These are phyloP conservation scores for Dasyornis broadbenti DNA, from an alignment of 2,113 vertebrate genomes.

Conservation along the genomic window DNA sequence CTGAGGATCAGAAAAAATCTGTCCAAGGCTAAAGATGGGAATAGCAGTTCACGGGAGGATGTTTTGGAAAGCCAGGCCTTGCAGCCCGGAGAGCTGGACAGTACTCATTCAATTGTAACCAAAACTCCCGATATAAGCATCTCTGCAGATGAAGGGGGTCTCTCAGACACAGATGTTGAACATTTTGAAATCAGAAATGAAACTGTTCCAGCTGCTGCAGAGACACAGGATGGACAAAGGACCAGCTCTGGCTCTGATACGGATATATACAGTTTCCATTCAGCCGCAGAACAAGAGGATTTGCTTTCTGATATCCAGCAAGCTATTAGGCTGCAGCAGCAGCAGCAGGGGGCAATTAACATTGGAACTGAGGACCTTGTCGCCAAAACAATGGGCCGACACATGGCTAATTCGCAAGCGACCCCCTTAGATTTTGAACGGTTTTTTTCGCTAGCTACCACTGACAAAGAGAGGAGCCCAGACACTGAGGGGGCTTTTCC, in stretches of 20 bases:
- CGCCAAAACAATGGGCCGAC: conserved; percentile 67
- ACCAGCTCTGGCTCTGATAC: conserved; percentile 94
- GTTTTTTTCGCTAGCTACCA: conserved; percentile 25
- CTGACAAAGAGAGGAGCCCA: conserved; percentile 52
- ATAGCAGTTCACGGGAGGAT: conserved; percentile 85
- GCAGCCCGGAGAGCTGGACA: conserved; percentile 82
- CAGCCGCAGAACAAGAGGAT: conserved; percentile 93
- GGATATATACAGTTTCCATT: conserved; percentile 97
- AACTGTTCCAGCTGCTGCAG: conserved; percentile 54
- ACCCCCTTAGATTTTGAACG: conserved; percentile 62
- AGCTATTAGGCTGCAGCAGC: conserved; percentile 87
- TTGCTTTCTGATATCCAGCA: conserved; percentile 97
- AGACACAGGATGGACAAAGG: conserved; percentile 81
- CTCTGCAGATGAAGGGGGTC: conserved; percentile 88
- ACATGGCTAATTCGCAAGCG: conserved; percentile 45
- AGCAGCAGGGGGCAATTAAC: conserved; percentile 74
- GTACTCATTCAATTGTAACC: conserved; percentile 71
- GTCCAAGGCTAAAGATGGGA: conserved; percentile 80
- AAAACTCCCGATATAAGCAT: conserved; percentile 88
- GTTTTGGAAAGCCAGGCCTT: conserved; percentile 77
- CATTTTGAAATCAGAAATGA: conserved; percentile 66
- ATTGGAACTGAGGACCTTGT: conserved; percentile 52
- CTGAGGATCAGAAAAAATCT: conserved; percentile 89
- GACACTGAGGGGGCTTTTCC: conserved; percentile 24
- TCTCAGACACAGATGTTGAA: conserved; percentile 82